Evolutionary conservation across 1,140 invertebrate species (phyloP), one percentile per base, ranked within the genome.

Genomic region (Drosophila serrata): DNA sequence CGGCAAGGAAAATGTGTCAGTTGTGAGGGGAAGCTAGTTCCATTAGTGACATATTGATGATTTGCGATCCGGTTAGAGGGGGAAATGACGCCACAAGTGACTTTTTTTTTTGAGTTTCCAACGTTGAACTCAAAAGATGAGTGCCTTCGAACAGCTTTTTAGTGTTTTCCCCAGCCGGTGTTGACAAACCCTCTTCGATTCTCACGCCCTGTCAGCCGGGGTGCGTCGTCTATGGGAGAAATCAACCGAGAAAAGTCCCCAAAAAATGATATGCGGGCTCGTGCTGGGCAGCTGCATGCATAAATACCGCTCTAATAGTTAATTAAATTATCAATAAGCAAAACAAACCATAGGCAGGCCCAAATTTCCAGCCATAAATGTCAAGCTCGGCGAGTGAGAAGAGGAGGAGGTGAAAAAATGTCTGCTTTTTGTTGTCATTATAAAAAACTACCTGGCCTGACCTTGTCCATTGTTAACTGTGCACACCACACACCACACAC

Each of bases 391-490:
- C 67, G 58, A 39, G 55, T 33, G 61, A 22, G 46, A 53, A 78
- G 64, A 61, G 37, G 64, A 72, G 65, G 43, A n/a, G n/a, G n/a
- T n/a, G n/a, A 37, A 78, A 61, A 81, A 68, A 73, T 61, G 63
- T 84, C 77, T 55, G 63, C 67, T 43, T 24, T 24, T 79, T 80
- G 82, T 87, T 87, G 84, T 87, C 85, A 88, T 87, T 87, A 87
- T 87, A 87, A 88, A 87, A 90, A 88, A 84, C 81, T 81, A 70
- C 70, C 77, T 79, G 77, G 78, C 61, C 85, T 90, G 85, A 90
- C 85, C 85, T 90, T 90, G 85, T 90, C 81, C 81, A 90, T 90
- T 90, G 85, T 90, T 90, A 75, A 73, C 85, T 84, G 77, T 85
- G 60, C 72, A 39, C 67, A 62, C 46, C 69, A 69, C 79, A 49